Conservation (phyloP, 2,797 vertebrate species). For the Poecilia wingei region DNA sequence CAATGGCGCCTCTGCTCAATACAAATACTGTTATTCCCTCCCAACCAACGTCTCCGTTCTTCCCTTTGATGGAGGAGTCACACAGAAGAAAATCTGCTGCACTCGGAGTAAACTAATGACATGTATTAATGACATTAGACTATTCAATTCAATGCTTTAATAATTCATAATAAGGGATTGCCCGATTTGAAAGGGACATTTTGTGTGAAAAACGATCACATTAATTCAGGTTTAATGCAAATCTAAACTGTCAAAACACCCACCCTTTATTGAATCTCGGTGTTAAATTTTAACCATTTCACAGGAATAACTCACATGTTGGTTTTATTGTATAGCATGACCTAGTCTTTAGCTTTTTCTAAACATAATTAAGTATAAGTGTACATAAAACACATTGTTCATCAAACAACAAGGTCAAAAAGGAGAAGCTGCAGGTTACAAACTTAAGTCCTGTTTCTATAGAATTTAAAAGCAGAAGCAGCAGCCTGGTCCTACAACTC, state of each 20-base stretch:
- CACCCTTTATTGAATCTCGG: constrained; percentile 85
- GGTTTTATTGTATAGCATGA: constrained; percentile 31
- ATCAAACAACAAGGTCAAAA: neutral
- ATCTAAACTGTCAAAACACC: constrained; percentile 95
- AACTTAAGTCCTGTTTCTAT: neutral
- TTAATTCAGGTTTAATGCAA: constrained; percentile 96
- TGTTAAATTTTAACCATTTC: constrained; percentile 96
- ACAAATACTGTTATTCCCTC: constrained; percentile 76
- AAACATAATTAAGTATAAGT: neutral
- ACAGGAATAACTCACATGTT: constrained; percentile 92
- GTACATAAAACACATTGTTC: neutral
- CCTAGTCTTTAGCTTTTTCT: neutral
- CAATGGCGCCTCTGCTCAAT: constrained; percentile 75
- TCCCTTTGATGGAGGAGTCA: constrained; percentile 67
- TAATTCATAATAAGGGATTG: constrained; percentile 99
- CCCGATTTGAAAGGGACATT: constrained; percentile 90
- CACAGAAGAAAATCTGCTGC: constrained; percentile 70
- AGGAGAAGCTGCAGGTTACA: neutral
- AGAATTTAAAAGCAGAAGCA: neutral
- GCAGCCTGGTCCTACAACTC: neutral
- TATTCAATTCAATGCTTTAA: constrained; percentile 91
- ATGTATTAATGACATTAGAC: constrained; percentile 98
- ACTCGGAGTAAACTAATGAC: constrained; percentile 95
- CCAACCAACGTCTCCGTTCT: constrained; percentile 7
- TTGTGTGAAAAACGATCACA: constrained; percentile 96